These are phyloP conservation scores for Trisateles emortualis DNA, from an alignment of 2,888 invertebrate genomes.

Conservation along the genomic window DNA sequence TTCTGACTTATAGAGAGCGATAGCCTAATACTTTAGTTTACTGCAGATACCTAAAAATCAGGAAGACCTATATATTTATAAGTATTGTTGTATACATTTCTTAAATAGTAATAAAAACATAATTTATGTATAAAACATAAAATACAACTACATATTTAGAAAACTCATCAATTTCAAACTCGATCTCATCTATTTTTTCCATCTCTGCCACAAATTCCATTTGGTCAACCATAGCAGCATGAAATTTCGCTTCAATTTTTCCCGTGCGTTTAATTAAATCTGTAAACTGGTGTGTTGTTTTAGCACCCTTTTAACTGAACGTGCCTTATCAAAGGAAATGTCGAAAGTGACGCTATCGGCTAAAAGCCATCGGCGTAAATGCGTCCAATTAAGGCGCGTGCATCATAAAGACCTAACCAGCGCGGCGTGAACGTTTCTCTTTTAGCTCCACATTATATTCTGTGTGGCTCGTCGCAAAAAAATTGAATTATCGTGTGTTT, in stretches of 20 bases:
- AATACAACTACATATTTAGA: no score
- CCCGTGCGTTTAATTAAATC: slow-evolving; percentile 68
- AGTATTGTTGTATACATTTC: no score
- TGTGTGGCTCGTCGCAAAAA: slow-evolving; percentile 23
- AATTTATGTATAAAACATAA: no score
- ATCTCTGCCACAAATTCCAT: slow-evolving; percentile 28
- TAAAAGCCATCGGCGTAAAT: slow-evolving; percentile 72
- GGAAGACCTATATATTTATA: no score
- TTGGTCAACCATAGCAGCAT: slow-evolving; percentile 25
- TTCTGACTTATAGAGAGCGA: no score
- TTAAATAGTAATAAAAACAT: no score
- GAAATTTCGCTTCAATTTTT: slow-evolving; percentile 38
- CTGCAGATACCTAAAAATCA: no score
- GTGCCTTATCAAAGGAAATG: slow-evolving; percentile 78
- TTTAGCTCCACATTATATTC: slow-evolving; percentile 33
- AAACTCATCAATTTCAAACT: no score
- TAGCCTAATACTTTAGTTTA: no score
- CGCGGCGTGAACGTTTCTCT: slow-evolving; percentile 46
- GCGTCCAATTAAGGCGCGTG: slow-evolving; percentile 68
- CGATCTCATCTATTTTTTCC: background rate
- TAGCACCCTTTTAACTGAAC: slow-evolving; percentile 70
- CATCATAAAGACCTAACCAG: slow-evolving; percentile 56
- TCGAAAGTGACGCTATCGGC: slow-evolving; percentile 77
- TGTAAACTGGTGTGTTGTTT: slow-evolving; percentile 62
- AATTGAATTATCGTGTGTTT: slow-evolving; percentile 31